These are phyloP conservation scores for Rhyacophila evoluta DNA, from an alignment of 2,888 invertebrate genomes.

Conservation along the genomic window DNA sequence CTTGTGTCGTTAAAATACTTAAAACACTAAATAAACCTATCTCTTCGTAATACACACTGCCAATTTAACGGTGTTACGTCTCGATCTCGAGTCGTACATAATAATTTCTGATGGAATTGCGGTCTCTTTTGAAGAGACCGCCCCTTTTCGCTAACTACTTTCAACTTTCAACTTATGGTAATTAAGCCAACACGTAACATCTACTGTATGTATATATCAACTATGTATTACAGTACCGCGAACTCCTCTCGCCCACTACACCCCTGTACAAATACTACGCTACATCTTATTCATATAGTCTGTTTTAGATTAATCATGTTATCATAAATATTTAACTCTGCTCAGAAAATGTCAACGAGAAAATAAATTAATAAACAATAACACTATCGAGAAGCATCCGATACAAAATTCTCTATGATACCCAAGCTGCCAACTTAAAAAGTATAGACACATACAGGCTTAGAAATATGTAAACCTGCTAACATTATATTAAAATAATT, in stretches of 20 bases:
- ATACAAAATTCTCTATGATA: too few relatives aligned
- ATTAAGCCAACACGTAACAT: constrained; percentile 33
- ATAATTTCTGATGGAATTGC: constrained; percentile 25
- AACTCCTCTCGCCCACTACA: constrained; percentile 27
- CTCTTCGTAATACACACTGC: constrained; percentile 25
- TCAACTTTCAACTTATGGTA: constrained; percentile 28
- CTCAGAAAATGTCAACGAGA: constrained; percentile 36
- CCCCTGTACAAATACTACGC: constrained; percentile 38
- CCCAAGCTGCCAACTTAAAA: too few relatives aligned
- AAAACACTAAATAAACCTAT: constrained; percentile 48
- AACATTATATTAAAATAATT: too few relatives aligned
- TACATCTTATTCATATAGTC: constrained; percentile 37
- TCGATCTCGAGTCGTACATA: constrained; percentile 31
- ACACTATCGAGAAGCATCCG: neutral
- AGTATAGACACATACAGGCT: too few relatives aligned
- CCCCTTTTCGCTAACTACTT: constrained; percentile 36
- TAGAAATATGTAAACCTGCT: too few relatives aligned
- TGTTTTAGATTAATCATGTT: constrained; percentile 34
- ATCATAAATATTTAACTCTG: constrained; percentile 33
- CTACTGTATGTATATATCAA: neutral
- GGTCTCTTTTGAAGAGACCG: constrained; percentile 32
- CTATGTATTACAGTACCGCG: neutral
- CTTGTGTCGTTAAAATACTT: constrained; percentile 48
- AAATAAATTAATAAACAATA: constrained; percentile 55
- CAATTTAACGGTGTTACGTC: constrained; percentile 27